phyloP scores from a whole-genome alignment of 2,797 vertebrate genomes.

The Lates japonicus region DNA sequence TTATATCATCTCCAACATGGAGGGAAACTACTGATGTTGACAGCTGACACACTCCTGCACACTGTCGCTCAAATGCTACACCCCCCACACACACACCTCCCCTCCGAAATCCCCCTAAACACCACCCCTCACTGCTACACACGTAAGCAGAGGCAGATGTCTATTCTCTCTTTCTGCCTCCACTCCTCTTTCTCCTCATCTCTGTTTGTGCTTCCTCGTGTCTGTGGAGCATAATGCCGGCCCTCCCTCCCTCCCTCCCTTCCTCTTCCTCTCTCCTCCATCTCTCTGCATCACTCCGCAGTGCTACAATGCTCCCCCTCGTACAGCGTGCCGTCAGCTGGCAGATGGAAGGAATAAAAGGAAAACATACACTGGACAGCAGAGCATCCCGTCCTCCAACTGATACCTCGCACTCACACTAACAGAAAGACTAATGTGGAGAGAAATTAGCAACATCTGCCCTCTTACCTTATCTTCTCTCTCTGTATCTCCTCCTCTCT shows the following conservation, averaged over 20 bases:
- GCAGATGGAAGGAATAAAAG: slow-evolving; percentile 54
- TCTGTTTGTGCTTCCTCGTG: slow-evolving; percentile 55
- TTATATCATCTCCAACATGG: slow-evolving; percentile 68
- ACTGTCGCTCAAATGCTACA: slow-evolving; percentile 19
- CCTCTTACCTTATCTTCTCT: slow-evolving; percentile 71
- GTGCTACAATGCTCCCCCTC: slow-evolving; percentile 63
- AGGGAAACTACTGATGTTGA: slow-evolving; percentile 61
- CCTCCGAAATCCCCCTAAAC: neutral
- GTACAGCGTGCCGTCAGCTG: slow-evolving; percentile 61
- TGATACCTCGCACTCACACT: slow-evolving; percentile 9
- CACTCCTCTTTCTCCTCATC: slow-evolving; percentile 29
- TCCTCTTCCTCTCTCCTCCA: slow-evolving; percentile 53
- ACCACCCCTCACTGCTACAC: slow-evolving; percentile 30
- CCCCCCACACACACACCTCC: neutral
- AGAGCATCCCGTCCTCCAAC: slow-evolving; percentile 24
- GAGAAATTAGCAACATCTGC: slow-evolving; percentile 17
- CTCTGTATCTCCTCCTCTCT: slow-evolving; percentile 52
- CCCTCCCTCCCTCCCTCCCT: slow-evolving; percentile 42
- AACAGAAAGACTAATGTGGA: slow-evolving; percentile 25
- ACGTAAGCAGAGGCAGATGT: slow-evolving; percentile 46
- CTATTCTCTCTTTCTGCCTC: slow-evolving; percentile 23
- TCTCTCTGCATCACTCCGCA: slow-evolving; percentile 77
- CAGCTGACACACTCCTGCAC: slow-evolving; percentile 54
- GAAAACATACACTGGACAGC: slow-evolving; percentile 24
- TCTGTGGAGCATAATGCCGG: slow-evolving; percentile 55